Base-by-base conservation (phyloP, 2,888 invertebrate species). In the Gasteruption jaculator region DNA sequence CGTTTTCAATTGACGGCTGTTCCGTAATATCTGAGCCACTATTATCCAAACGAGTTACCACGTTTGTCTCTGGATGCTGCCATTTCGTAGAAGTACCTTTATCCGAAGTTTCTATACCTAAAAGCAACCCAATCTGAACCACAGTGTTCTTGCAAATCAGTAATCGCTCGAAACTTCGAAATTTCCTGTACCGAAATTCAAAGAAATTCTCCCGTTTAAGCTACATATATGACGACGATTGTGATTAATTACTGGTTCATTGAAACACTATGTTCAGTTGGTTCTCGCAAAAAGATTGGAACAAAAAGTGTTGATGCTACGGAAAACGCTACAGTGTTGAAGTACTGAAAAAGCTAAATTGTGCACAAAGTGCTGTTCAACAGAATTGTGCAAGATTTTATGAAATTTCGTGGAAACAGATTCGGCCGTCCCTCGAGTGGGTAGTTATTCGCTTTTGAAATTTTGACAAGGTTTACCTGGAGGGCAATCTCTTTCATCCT, bases 401-500 rank as follows among this genome's bases (percentile, higher is more conserved):
- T 32, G 24, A n/a, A n/a, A n/a, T n/a, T n/a, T n/a, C n/a, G n/a
- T n/a, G n/a, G n/a, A n/a, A n/a, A n/a, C n/a, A n/a, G n/a, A n/a
- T n/a, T n/a, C n/a, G n/a, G n/a, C n/a, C n/a, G n/a, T n/a, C n/a
- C n/a, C n/a, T n/a, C n/a, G n/a, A n/a, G n/a, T n/a, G n/a, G n/a
- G n/a, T n/a, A n/a, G n/a, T n/a, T n/a, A n/a, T n/a, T n/a, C n/a
- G n/a, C n/a, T 16, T 39, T 39, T 24, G n/a, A n/a, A 21, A n/a
- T 22, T 25, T 25, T n/a, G n/a, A n/a, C 18, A 15, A n/a, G 7
- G 53, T 58, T 54, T 50, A 64, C 64, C 56, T 44, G 36, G 50
- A 74, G 65, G 67, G 61, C 82, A 83, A 51, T 74, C 71, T 5
- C 50, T 45, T 69, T 83, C 83, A 63, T 83, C 83, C 30, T 74